These are phyloP conservation scores for Xestia sexstrigata DNA, from an alignment of 2,888 invertebrate species.

Conservation along the genomic window DNA sequence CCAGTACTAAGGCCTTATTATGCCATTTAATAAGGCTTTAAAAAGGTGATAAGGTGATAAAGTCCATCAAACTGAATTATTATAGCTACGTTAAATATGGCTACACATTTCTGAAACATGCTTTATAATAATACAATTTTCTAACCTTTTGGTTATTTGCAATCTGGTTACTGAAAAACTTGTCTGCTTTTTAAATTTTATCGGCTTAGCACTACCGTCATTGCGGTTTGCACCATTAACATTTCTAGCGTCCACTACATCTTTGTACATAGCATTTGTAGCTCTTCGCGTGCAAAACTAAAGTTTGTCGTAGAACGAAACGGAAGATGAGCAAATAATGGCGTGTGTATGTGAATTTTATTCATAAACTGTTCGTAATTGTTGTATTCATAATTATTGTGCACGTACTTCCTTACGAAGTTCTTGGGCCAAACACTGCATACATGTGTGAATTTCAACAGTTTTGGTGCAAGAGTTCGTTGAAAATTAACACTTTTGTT, in stretches of 20 bases:
- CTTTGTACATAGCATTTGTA: conserved; percentile 69
- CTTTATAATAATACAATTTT: too few species aligned
- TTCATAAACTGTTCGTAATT: conserved; percentile 64
- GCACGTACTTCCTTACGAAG: conserved; percentile 46
- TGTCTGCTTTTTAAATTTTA: background rate
- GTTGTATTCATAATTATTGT: conserved; percentile 66
- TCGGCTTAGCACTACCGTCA: background rate
- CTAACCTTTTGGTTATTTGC: background rate
- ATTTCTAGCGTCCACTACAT: conserved; percentile 45
- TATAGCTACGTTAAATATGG: too few species aligned
- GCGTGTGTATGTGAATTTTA: conserved; percentile 69
- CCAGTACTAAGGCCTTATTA: too few species aligned
- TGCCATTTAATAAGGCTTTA: too few species aligned
- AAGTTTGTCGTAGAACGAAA: conserved; percentile 74
- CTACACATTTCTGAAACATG: too few species aligned
- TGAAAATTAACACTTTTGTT: background rate
- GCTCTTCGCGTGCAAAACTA: conserved; percentile 71
- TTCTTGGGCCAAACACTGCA: conserved; percentile 20
- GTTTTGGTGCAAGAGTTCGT: conserved; percentile 15
- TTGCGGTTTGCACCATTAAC: background rate
- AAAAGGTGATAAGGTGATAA: too few species aligned
- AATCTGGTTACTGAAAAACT: background rate
- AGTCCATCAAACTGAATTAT: too few species aligned
- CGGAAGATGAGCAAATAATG: conserved; percentile 75
- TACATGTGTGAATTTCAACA: conserved; percentile 4